These are phyloP conservation scores for Amphimallon solstitiale DNA, from an alignment of 2,888 invertebrate genomes.

Conservation along the genomic window DNA sequence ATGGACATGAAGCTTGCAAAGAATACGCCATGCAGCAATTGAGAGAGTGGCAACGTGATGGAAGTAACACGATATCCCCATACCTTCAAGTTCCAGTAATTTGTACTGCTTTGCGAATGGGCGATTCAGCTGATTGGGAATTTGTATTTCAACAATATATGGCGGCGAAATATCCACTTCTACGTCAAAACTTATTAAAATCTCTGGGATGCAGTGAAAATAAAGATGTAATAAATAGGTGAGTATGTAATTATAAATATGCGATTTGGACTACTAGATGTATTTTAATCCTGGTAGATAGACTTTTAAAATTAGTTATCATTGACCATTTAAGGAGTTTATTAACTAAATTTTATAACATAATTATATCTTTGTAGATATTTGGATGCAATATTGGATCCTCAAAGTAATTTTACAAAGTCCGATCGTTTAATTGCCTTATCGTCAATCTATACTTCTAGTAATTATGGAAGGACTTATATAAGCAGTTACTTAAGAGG, in stretches of 20 bases:
- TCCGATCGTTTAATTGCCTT: constrained; percentile 2
- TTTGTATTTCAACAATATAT: constrained; percentile 67
- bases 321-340: too few species aligned
- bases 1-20: constrained; percentile 69
- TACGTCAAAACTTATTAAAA: constrained; percentile 30
- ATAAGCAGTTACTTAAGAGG: constrained; percentile 22
- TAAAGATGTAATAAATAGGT: constrained; percentile 12
- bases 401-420: background rate
- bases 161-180: background rate
- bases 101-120: constrained; percentile 75
- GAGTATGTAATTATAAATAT: background rate
- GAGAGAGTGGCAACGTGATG: constrained; percentile 54
- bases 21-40: constrained; percentile 62
- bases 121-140: constrained; percentile 70
- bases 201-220: constrained; percentile 43
- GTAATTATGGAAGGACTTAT: constrained; percentile 9
- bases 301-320: too few species aligned
- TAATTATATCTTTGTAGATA: too few species aligned
- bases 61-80: constrained; percentile 62
- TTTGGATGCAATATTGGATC: constrained; percentile 6
- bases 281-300: too few species aligned
- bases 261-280: constrained; percentile 1
- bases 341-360: too few species aligned
- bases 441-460: constrained; percentile 11
- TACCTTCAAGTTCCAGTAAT: constrained; percentile 77